Conservation (phyloP, 1,140 invertebrate genomes). For the Pentalonia nigronervosa region DNA sequence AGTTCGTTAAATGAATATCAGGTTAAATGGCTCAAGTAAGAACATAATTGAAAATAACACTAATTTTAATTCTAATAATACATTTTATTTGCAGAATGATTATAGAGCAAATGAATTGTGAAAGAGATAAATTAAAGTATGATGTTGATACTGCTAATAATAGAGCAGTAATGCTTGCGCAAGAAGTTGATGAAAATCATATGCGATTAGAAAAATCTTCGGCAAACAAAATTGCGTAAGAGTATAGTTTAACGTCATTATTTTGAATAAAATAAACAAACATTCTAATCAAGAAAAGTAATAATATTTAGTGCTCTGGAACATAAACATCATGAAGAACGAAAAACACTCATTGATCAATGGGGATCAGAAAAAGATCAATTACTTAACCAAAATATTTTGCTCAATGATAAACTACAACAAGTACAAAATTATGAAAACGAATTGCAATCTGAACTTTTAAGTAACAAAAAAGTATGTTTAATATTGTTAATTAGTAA, state of each 20-base stretch:
- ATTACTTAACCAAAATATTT: conserved; percentile 67
- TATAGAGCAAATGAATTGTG: conserved; percentile 73
- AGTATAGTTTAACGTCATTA: conserved; percentile 1
- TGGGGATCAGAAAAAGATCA: conserved; percentile 76
- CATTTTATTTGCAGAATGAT: conserved; percentile 64
- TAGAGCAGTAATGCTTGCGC: conserved; percentile 78
- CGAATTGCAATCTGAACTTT: conserved; percentile 67
- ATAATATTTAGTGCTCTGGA: conserved; percentile 73
- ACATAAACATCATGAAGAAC: conserved; percentile 76
- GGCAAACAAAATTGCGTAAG: conserved; percentile 69
- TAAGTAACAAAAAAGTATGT: conserved; percentile 68
- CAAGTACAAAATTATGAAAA: conserved; percentile 68
- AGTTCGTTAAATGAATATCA: conserved; percentile 51
- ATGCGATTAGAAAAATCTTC: conserved; percentile 77
- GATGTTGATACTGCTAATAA: conserved; percentile 84
- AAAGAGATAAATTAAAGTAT: conserved; percentile 77
- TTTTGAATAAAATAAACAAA: background rate
- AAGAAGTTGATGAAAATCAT: conserved; percentile 90
- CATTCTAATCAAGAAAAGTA: background rate
- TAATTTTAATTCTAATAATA: background rate
- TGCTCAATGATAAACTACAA: conserved; percentile 69
- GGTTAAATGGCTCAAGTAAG: conserved; percentile 50
- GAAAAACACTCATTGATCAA: conserved; percentile 74
- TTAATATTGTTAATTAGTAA: background rate
- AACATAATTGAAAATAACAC: background rate